Base-by-base conservation (phyloP, 2,888 invertebrate species). In the Punctoribates punctum region DNA sequence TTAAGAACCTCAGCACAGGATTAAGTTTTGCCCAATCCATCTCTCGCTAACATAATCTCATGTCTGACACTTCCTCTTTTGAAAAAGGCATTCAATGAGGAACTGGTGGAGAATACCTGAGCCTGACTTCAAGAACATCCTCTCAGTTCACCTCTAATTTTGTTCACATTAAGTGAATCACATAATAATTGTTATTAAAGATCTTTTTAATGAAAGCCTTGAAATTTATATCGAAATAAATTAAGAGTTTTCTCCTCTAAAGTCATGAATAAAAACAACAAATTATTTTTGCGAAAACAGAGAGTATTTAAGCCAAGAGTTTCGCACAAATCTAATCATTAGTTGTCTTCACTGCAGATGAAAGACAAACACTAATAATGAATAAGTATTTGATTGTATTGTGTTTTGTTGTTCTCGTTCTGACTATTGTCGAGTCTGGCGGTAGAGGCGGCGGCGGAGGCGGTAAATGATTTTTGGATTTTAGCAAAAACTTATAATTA, bases 141-240 rank as follows among this genome's bases (percentile, higher is more conserved):
- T 46, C 23, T 70, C 23, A 6, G n/a, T 38, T 67, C 34, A 67
- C n/a, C 38, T 34, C 27, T 25, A 9, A 15, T 27, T 34, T 27
- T 8, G 27, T 27, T 9, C 29, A 62, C 29, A 25, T 62, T 62
- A n/a, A 42, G 42, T 62, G 62, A 70, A 42, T 70, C 42, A 46
- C 38, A 70, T 20, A n/a, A 23, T 70, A 20, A 70, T 38, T 70
- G 34, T 42, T 42, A 70, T 9, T 46, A 70, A 70, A 42, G 17
- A 42, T 34, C 29, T 27, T 34, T 34, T 70, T 42, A 70, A 38
- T 42, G n/a, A 27, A 72, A 46, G 20, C 72, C 72, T 72, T 72
- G 72, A 72, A 25, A 38, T 17, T 25, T 27, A 72, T 72, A 72
- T 23, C 72, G 25, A 72, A 72, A 72, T 46, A 72, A 46, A 72